A percentile compares a stretch with the other conserved stretches of the same genome.
These are phyloP conservation scores for Ceratitis capitata DNA, from an alignment of 1,140 invertebrate species.

Conservation along the genomic window DNA sequence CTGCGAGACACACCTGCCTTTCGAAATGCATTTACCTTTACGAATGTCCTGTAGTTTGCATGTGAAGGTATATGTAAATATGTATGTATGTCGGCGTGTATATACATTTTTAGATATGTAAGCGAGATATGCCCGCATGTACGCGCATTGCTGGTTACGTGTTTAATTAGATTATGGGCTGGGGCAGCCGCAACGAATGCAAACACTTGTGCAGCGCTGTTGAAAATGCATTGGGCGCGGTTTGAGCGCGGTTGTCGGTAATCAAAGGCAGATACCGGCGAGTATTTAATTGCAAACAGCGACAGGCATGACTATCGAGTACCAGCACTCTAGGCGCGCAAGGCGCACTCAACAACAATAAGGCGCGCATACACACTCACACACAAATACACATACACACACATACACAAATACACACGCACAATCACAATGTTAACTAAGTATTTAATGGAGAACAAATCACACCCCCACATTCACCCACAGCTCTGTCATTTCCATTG, in stretches of 20 bases:
- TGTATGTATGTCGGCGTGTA: neutral
- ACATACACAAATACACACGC: no score
- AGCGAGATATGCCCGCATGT: neutral
- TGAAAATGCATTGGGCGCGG: conserved; percentile 20
- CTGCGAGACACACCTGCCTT: neutral
- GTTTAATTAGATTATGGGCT: conserved; percentile 37
- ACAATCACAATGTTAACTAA: neutral
- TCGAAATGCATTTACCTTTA: conserved; percentile 10
- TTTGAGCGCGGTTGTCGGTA: neutral
- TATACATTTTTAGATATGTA: neutral
- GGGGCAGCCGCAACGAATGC: conserved; percentile 20
- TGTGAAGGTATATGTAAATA: neutral
- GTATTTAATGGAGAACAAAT: neutral
- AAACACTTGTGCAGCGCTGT: neutral
- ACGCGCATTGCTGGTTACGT: neutral
- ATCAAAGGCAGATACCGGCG: neutral
- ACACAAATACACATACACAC: no score
- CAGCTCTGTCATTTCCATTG: neutral
- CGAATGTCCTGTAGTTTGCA: neutral
- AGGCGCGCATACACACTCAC: no score
- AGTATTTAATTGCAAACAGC: conserved; percentile 9
- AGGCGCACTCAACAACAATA: neutral
- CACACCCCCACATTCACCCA: neutral
- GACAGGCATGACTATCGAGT: neutral
- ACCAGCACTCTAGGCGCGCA: neutral